Percentiles rank a stretch among this genome's conserved stretches.
Conservation (phyloP, 2,888 invertebrate genomes). For the Sphecodes monilicornis region DNA sequence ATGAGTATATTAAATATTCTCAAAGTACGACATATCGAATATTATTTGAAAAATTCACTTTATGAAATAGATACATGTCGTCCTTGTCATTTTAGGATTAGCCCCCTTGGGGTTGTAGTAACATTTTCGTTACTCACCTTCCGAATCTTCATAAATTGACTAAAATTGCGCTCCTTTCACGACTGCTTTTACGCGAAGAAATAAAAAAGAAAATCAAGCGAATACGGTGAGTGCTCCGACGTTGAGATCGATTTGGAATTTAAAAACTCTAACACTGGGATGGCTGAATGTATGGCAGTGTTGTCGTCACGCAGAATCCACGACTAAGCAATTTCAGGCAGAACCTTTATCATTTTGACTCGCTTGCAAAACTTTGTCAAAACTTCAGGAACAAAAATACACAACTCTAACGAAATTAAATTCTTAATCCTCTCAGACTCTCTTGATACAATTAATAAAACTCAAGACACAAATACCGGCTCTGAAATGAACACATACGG, state of each 20-base stretch:
- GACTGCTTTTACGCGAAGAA: background rate
- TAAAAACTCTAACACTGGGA: background rate
- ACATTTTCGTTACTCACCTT: background rate
- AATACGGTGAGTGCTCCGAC: background rate
- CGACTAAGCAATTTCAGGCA: background rate
- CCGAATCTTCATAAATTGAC: background rate
- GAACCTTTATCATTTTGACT: background rate
- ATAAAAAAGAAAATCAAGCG: background rate
- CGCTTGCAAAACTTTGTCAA: background rate
- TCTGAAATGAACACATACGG: too few relatives aligned
- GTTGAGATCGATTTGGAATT: constrained; percentile 9
- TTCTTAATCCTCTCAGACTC: too few relatives aligned
- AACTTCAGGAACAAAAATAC: background rate
- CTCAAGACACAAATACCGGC: too few relatives aligned
- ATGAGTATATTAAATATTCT: background rate
- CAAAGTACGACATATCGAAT: background rate
- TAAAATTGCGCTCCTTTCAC: background rate
- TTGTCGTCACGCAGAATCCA: background rate
- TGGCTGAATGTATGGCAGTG: background rate
- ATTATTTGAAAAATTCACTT: background rate
- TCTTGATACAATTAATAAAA: too few relatives aligned
- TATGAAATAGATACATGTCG: background rate
- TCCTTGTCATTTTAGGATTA: background rate
- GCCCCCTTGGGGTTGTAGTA: background rate
- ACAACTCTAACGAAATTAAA: too few relatives aligned